Percentiles rank a stretch among this genome's conserved stretches.
Evolutionary conservation across 2,797 vertebrate species (phyloP).

Genomic region (Peromyscus aztecus): DNA sequence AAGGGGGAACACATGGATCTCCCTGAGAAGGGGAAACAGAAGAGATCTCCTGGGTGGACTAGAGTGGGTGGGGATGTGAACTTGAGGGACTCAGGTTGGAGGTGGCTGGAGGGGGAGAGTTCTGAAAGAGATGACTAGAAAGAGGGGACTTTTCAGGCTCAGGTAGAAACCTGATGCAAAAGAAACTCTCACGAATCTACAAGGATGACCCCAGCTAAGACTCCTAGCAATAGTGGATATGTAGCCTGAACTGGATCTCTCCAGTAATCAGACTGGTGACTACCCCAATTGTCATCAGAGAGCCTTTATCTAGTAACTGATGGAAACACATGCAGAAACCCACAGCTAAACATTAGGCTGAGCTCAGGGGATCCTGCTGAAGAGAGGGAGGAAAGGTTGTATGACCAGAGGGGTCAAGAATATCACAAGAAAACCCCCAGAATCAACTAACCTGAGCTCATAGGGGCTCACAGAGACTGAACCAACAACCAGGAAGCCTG

Average conservation of each 20-base stretch:
- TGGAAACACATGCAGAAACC: not conserved
- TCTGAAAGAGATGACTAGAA: not conserved
- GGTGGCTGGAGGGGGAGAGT: not conserved
- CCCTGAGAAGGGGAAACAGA: not conserved
- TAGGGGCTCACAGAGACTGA: not conserved
- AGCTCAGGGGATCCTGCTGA: not conserved
- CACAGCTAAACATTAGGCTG: not conserved
- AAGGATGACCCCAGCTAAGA: not conserved
- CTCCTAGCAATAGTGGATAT: not conserved
- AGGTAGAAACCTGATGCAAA: not conserved
- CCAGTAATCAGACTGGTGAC: not conserved
- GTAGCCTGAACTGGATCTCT: not conserved
- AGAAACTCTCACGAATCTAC: not conserved
- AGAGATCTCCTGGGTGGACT: not conserved
- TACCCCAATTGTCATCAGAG: not conserved
- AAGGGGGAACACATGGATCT: not conserved
- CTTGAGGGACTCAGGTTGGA: not conserved
- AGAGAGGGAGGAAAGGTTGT: not conserved
- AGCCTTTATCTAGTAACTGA: not conserved
- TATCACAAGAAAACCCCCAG: not conserved
- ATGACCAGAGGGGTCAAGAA: not conserved
- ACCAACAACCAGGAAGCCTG: not conserved
- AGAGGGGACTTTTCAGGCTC: not conserved
- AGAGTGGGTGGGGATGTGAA: not conserved
- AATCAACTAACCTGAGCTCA: not conserved